Conservation (phyloP, 2,888 invertebrate genomes). For the Lobophora halterata region DNA sequence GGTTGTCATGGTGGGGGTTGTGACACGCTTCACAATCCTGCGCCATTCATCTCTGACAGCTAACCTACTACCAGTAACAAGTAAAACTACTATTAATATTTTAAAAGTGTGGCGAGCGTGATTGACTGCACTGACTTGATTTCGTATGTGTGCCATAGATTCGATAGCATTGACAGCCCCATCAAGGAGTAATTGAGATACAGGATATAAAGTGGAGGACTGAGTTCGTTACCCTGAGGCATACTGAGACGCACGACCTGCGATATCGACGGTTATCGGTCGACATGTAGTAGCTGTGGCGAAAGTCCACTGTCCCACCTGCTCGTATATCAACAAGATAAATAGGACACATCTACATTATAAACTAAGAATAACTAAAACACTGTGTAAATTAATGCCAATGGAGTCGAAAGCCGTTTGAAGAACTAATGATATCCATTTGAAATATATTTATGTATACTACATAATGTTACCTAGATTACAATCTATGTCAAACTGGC, state of each 20-base stretch:
- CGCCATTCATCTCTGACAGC: no score
- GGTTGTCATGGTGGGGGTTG: no score
- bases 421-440: no score
- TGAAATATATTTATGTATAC: no score
- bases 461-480: no score
- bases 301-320: conserved; percentile 50
- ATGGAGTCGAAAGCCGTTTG: not conserved
- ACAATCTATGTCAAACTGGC: no score
- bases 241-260: conserved; percentile 47
- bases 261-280: conserved; percentile 57
- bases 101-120: no score
- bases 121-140: no score
- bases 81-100: no score
- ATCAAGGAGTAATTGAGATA: conserved; percentile 41
- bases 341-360: not conserved
- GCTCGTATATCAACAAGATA: conserved; percentile 22
- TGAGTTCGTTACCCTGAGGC: conserved; percentile 60
- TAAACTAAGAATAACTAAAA: not conserved
- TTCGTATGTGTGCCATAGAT: no score
- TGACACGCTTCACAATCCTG: no score
- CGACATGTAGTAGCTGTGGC: conserved; percentile 39
- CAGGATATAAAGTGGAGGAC: conserved; percentile 39
- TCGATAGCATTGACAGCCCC: conserved; percentile 45
- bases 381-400: not conserved
- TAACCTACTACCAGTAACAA: no score